Conservation (phyloP, 2,797 vertebrate genomes). For the Tiaroga cobitis region DNA sequence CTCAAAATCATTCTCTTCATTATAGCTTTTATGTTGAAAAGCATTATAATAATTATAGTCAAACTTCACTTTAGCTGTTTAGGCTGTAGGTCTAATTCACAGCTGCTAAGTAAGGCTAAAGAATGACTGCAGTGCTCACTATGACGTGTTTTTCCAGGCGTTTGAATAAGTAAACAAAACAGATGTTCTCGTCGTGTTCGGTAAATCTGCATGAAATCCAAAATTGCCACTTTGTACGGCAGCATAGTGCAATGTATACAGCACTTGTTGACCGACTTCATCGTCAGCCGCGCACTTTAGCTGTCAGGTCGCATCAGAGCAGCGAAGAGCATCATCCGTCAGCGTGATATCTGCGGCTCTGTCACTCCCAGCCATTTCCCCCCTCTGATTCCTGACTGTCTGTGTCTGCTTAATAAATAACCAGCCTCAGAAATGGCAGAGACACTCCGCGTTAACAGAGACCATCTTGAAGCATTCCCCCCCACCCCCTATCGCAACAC, state of each 20-base stretch:
- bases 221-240: conserved; percentile 56
- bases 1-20: not conserved
- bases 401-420: conserved; percentile 67
- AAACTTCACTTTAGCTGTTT: not conserved
- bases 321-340: conserved; percentile 46
- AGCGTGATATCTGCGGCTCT: conserved; percentile 58
- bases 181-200: conserved; percentile 53
- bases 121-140: not conserved
- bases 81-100: not conserved
- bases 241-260: conserved; percentile 42
- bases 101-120: not conserved
- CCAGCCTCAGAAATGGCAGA: conserved; percentile 59
- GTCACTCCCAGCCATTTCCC: conserved; percentile 59
- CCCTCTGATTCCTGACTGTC: conserved; percentile 54
- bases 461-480: conserved; percentile 45
- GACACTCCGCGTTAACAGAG: conserved; percentile 56
- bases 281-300: conserved; percentile 59
- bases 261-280: conserved; percentile 53
- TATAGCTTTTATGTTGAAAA: not conserved
- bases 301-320: conserved; percentile 64
- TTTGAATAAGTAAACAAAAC: conserved; percentile 64
- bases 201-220: conserved; percentile 50
- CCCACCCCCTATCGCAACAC: conserved; percentile 46
- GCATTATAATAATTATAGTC: not conserved
- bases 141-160: conserved; percentile 28